These are phyloP conservation scores for Ascaphus truei DNA, from an alignment of 2,113 vertebrate species.

Conservation along the genomic window DNA sequence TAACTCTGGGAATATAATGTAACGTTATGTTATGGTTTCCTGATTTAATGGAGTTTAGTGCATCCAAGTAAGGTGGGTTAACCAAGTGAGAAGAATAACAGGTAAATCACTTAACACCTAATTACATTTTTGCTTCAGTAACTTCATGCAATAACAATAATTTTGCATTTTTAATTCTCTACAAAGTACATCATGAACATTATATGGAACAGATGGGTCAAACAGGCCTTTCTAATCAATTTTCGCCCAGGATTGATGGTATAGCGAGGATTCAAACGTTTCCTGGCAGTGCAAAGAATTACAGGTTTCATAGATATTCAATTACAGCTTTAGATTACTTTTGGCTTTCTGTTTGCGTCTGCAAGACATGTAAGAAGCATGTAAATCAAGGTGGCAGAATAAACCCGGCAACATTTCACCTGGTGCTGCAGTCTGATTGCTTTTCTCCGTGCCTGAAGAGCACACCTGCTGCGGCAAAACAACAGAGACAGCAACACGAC, in stretches of 20 bases:
- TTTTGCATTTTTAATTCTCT: neutral
- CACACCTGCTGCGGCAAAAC: neutral
- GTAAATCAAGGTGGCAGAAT: slow-evolving; percentile 8
- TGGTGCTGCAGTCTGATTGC: neutral
- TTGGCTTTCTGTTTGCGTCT: neutral
- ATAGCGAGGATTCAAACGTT: slow-evolving; percentile 6
- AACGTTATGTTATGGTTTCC: too few relatives aligned
- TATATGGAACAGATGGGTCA: slow-evolving; percentile 17
- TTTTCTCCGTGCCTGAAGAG: neutral
- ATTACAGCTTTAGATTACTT: slow-evolving; percentile 7
- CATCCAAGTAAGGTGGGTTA: too few relatives aligned
- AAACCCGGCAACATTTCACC: neutral
- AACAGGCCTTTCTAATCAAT: slow-evolving; percentile 11
- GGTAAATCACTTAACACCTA: too few relatives aligned
- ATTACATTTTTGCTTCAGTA: too few relatives aligned
- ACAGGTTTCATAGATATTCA: neutral
- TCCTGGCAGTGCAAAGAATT: neutral
- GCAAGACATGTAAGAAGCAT: neutral
- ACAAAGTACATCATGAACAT: neutral
- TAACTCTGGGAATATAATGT: too few relatives aligned
- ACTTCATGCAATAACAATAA: too few relatives aligned
- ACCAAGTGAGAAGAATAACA: too few relatives aligned
- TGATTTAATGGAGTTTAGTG: too few relatives aligned
- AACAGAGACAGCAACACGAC: neutral
- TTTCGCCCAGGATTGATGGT: too few relatives aligned